Evolutionary conservation across 2,888 invertebrate species (phyloP).

Genomic region (Phragmatobia fuliginosa): DNA sequence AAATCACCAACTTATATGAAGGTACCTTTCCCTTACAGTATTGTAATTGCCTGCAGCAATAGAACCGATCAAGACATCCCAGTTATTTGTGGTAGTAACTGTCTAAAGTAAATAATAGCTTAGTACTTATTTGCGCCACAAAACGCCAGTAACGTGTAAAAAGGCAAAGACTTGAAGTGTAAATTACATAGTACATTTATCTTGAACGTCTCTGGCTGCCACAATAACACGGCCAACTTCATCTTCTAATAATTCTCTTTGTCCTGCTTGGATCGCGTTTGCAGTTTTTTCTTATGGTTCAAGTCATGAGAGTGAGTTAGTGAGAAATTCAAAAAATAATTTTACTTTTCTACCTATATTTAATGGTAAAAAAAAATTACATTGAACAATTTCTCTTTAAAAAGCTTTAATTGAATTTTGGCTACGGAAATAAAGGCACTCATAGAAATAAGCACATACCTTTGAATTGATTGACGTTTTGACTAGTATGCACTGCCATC

Average conservation of each 20-base stretch:
- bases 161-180: constrained; percentile 72
- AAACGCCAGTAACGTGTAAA: constrained; percentile 47
- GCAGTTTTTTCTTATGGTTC: constrained; percentile 64
- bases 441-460: background rate
- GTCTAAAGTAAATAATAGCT: constrained; percentile 39
- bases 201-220: constrained; percentile 72
- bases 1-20: too few relatives aligned
- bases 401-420: too few relatives aligned
- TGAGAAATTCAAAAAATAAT: background rate
- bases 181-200: constrained; percentile 83
- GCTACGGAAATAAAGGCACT: too few relatives aligned
- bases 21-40: background rate
- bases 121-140: constrained; percentile 52
- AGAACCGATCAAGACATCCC: background rate
- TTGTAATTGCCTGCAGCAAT: background rate
- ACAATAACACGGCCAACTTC: constrained; percentile 86
- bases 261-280: constrained; percentile 77
- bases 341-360: background rate
- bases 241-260: constrained; percentile 86
- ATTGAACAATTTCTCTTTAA: too few relatives aligned
- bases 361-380: too few relatives aligned
- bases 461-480: too few relatives aligned
- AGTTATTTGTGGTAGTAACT: background rate
- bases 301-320: constrained; percentile 45
- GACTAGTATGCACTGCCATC: too few relatives aligned